These are phyloP conservation scores for Dipodomys stephensi DNA, from an alignment of 2,113 vertebrate species.

Conservation along the genomic window DNA sequence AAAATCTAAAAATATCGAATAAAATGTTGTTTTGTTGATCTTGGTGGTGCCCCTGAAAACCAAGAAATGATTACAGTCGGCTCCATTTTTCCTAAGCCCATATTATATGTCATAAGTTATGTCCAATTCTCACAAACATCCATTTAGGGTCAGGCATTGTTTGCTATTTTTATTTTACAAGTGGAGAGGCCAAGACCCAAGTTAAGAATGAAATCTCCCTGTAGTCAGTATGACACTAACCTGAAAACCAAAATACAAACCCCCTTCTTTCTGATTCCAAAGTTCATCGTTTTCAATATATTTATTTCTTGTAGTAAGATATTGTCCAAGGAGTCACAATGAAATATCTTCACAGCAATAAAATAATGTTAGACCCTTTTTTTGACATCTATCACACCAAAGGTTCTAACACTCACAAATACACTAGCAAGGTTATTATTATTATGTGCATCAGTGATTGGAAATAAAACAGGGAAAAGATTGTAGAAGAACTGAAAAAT, in stretches of 20 bases:
- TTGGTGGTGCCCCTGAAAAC: neutral
- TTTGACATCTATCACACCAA: neutral
- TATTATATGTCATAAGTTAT: neutral
- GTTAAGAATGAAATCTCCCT: neutral
- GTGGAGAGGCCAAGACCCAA: neutral
- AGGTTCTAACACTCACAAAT: neutral
- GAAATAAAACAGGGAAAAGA: neutral
- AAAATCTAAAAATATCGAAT: conserved; percentile 30
- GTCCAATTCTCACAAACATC: neutral
- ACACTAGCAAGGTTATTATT: neutral
- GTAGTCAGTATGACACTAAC: neutral
- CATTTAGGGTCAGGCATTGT: neutral
- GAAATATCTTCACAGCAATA: neutral
- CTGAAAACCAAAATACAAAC: neutral
- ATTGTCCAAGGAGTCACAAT: neutral
- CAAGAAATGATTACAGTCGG: neutral
- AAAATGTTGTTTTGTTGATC: neutral
- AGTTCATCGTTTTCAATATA: neutral
- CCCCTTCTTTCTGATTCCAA: neutral
- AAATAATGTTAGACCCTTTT: neutral
- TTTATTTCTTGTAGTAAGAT: neutral
- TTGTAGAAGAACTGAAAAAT: neutral
- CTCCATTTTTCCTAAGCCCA: neutral
- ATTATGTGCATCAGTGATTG: neutral
- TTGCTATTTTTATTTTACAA: conserved; percentile 1